Percentiles rank a stretch among this genome's conserved stretches.
phyloP scores from a whole-genome alignment of 2,888 invertebrate species.

The Sialis lutaria region DNA sequence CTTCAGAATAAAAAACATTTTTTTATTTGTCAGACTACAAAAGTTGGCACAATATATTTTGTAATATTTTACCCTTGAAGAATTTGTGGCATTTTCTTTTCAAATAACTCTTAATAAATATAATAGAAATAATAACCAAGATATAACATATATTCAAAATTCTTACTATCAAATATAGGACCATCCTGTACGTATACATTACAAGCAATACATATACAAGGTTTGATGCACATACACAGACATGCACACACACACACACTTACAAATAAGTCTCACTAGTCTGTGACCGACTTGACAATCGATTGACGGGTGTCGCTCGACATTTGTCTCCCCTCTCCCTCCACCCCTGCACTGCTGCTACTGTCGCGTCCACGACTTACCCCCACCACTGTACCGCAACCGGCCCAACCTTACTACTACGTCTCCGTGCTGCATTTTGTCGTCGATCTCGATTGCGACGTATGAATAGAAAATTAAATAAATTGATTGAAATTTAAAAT shows the following conservation, averaged over 20 bases:
- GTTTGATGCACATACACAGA: too few relatives aligned
- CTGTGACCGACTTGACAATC: conserved; percentile 24
- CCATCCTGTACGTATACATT: neutral
- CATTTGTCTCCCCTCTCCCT: conserved; percentile 8
- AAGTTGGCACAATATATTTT: neutral
- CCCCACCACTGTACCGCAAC: neutral
- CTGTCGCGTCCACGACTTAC: conserved; percentile 10
- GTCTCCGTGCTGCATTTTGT: too few relatives aligned
- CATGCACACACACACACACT: conserved; percentile 2
- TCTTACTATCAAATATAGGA: neutral
- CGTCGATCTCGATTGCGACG: too few relatives aligned
- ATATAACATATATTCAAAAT: neutral
- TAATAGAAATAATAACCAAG: too few relatives aligned
- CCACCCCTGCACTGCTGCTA: conserved; percentile 15
- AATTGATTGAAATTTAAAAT: too few relatives aligned
- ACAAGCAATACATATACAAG: neutral
- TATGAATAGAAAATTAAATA: too few relatives aligned
- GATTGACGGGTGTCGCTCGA: conserved; percentile 34
- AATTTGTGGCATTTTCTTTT: neutral
- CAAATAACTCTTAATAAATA: neutral
- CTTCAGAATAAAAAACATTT: too few relatives aligned
- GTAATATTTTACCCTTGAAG: neutral
- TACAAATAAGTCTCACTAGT: neutral
- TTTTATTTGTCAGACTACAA: neutral
- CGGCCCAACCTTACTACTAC: neutral